These are phyloP conservation scores for Ophion slaviceki DNA, from an alignment of 2,888 invertebrate genomes.

Conservation along the genomic window DNA sequence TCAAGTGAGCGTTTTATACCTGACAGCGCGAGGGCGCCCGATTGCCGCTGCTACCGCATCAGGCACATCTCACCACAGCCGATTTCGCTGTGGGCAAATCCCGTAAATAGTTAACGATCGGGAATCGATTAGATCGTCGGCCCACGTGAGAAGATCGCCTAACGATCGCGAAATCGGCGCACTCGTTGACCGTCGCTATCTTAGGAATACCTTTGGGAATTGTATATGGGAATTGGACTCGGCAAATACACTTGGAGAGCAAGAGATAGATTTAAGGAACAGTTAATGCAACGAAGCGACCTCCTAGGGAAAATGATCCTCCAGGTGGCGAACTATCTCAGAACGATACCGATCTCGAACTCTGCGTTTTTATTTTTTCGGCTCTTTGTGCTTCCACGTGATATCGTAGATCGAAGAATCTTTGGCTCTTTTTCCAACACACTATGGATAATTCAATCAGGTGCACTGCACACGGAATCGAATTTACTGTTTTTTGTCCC, in stretches of 20 bases:
- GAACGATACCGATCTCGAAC: conserved; percentile 45
- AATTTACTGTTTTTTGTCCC: not conserved
- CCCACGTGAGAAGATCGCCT: conserved; percentile 42
- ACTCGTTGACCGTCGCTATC: conserved; percentile 38
- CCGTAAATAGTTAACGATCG: conserved; percentile 54
- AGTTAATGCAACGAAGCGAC: conserved; percentile 29
- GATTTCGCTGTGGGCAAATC: conserved; percentile 5
- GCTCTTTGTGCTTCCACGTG: not conserved
- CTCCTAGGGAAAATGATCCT: conserved; percentile 42
- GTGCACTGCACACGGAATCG: not conserved
- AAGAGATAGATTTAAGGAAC: conserved; percentile 10
- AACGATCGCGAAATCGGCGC: conserved; percentile 57
- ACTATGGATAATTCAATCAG: not conserved
- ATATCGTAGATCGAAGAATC: not conserved
- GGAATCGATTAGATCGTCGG: conserved; percentile 55
- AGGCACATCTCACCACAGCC: not conserved
- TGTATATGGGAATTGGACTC: conserved; percentile 17
- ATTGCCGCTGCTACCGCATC: conserved; percentile 41
- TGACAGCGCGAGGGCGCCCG: conserved; percentile 11
- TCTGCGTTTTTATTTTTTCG: not conserved
- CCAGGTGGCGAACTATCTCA: conserved; percentile 22
- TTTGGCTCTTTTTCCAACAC: not conserved
- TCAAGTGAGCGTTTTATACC: conserved; percentile 45
- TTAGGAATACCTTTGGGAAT: conserved; percentile 24
- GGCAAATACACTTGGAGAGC: not conserved